phyloP scores from a whole-genome alignment of 2,888 invertebrate genomes.

The Selenia dentaria region DNA sequence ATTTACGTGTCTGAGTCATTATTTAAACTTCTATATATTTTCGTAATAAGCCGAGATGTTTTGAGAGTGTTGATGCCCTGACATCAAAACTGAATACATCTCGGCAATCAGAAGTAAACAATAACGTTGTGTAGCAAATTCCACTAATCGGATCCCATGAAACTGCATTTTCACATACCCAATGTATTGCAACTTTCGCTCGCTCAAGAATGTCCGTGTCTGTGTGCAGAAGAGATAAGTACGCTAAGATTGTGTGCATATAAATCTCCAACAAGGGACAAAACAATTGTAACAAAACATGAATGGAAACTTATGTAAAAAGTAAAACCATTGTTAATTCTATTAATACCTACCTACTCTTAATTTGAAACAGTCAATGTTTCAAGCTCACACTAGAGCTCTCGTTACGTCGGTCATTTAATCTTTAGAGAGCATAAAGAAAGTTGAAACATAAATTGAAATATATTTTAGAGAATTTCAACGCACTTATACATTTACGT shows the following conservation, averaged over 20 bases:
- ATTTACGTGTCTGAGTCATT: no score
- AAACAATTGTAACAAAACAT: constrained; percentile 18
- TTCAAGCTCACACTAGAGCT: constrained; percentile 1
- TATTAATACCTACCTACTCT: constrained; percentile 8
- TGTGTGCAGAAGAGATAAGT: constrained; percentile 5
- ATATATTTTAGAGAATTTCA: constrained; percentile 35
- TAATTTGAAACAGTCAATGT: constrained; percentile 4
- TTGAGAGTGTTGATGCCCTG: no score
- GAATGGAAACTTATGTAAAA: constrained; percentile 22
- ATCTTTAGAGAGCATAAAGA: constrained; percentile 34
- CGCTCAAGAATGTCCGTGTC: constrained; percentile 25
- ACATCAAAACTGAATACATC: no score
- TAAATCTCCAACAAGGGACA: constrained; percentile 9
- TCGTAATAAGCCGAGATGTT: no score
- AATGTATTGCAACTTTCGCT: constrained; percentile 72
- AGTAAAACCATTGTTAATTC: constrained; percentile 20
- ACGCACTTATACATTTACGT: constrained; percentile 24
- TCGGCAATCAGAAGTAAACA: neutral
- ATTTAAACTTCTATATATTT: no score
- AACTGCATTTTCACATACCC: constrained; percentile 67
- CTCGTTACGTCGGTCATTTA: constrained; percentile 21
- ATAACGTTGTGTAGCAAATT: constrained; percentile 2
- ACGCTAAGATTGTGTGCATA: constrained; percentile 8
- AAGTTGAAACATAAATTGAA: constrained; percentile 35
- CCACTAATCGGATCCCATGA: constrained; percentile 53